Base-by-base conservation (phyloP, 2,797 vertebrate genomes). In the Remorina albescens region DNA sequence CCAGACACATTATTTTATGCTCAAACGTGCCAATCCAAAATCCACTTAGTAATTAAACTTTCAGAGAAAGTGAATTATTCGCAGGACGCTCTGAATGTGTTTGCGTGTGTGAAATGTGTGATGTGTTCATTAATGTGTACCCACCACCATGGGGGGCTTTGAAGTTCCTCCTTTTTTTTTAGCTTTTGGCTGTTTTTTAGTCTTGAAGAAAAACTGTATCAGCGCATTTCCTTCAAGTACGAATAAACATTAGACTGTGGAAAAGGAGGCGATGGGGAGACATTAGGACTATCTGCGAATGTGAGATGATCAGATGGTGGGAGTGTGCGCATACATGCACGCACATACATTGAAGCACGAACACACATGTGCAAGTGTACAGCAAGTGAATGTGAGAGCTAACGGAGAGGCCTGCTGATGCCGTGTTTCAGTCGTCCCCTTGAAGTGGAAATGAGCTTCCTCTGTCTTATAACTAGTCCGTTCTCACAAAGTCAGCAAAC, bases 361-460 rank as follows among this genome's bases (percentile, higher is more conserved):
- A 41, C 53, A 46, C 34, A 59, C 39, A 37, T 26, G 28, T n/a
- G 42, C 15, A 2, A 69, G 67, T 34, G 71, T 49, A 4, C 28
- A 66, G 74, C 25, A 47, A 71, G 76, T 46, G 54, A 62, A 79
- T 54, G 84, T 67, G 30, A 61, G 74, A 41, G 83, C 75, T 79
- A 80, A 82, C 81, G 78, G 79, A 87, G 84, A 89, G 87, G 90
- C 88, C 90, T 94, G 93, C 93, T 94, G 93, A 94, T 94, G 90
- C 92, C 86, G 91, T 90, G 90, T 90, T 94, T 93, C 91, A 91
- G 88, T 85, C 85, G 77, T 88, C 87, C 83, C 87, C 91, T 94
- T 94, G 92, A 95, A 93, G 92, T 93, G 92, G 90, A 93, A 95
- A 94, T 94, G 85, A 94, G 91, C 81, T 90, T 87, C 81, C 71